These are phyloP conservation scores for Tinea pellionella DNA, from an alignment of 2,888 invertebrate genomes.

Conservation along the genomic window DNA sequence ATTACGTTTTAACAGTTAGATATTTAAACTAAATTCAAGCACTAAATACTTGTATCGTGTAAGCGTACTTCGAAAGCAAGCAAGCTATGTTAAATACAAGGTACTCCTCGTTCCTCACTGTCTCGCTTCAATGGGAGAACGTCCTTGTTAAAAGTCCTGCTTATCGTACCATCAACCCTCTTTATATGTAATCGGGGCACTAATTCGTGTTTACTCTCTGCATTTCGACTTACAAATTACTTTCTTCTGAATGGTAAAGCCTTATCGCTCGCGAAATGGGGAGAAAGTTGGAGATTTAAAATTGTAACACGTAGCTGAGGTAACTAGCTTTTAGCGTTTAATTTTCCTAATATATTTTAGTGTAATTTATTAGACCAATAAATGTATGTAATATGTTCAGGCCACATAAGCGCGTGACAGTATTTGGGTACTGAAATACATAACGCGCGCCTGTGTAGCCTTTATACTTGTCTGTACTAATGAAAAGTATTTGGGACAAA, in stretches of 20 bases:
- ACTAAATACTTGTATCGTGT: neutral
- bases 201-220: slow-evolving; percentile 7
- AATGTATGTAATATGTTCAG: too few relatives aligned
- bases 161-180: slow-evolving; percentile 27
- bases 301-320: neutral
- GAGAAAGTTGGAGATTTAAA: neutral
- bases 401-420: too few relatives aligned
- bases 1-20: too few relatives aligned
- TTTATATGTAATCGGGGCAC: slow-evolving; percentile 7
- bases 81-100: slow-evolving; percentile 7
- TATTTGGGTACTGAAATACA: too few relatives aligned
- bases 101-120: neutral
- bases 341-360: neutral
- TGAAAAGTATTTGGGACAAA: neutral
- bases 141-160: slow-evolving; percentile 34
- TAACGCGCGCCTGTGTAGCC: too few relatives aligned
- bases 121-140: neutral
- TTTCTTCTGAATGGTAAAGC: slow-evolving; percentile 2
- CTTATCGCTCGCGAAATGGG: neutral
- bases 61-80: slow-evolving; percentile 26
- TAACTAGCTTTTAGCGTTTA: neutral
- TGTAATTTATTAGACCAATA: neutral
- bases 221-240: slow-evolving; percentile 7
- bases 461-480: neutral
- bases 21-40: too few relatives aligned